Evolutionary conservation across 2,113 vertebrate species (phyloP), one percentile per base, ranked within the genome.

Genomic region (Oncorhynchus mykiss): DNA sequence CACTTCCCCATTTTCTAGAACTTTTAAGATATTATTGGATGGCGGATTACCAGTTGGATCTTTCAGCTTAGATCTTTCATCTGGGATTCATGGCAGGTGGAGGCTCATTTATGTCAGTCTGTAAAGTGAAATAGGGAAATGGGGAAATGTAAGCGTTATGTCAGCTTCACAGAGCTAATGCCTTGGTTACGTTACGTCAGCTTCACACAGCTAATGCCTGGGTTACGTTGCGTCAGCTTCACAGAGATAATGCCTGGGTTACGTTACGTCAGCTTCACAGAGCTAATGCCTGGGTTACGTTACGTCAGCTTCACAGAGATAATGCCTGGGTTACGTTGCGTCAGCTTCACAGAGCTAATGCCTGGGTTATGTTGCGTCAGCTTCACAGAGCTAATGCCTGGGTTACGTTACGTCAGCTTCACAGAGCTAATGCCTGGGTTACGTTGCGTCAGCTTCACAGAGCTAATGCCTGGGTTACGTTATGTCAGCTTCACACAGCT

Each of bases 391-490:
- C 80, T 85, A 84, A 81, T 79, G 82, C 85, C 88, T 88, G 86
- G 79, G 75, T 85, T 80, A 84, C 84, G 87, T 88, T 82, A 75
- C 6, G 31, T 34, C 31, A 34, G 31, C 79, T 79, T 20, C 68
- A 86, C 84, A 80, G 78, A 14, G 77, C 80, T 85, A 84, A 81
- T 78, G 82, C 85, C 88, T 88, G 85, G 80, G 75, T 85, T 80
- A 84, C 84, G 87, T 88, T 82, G 75, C 6, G 31, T 34, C 31
- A 34, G 31, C 79, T 79, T 20, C 68, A 86, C 84, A 80, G 77
- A 14, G 77, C 80, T 84, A 84, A 81, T 79, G 82, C 86, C 88
- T 88, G 86, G 80, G 76, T 85, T 80, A 84, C 84, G 87, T 88
- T 82, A 76, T 6, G 31, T 34, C 31, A 34, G 31, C 79, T 79